Conservation (phyloP, 2,113 vertebrate genomes). For the Anser brachyrhynchus region DNA sequence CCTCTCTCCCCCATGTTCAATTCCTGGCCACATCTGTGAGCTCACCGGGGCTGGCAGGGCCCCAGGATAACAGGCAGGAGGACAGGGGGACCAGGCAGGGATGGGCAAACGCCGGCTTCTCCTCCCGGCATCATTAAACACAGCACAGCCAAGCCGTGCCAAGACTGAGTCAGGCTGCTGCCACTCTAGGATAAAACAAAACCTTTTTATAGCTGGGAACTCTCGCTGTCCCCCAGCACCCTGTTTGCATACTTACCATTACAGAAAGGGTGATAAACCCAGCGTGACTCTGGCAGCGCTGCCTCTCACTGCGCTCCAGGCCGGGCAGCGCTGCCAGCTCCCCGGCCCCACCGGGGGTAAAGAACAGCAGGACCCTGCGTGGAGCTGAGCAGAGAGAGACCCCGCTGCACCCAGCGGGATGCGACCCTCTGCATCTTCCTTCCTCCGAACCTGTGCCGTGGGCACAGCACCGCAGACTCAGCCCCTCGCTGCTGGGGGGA, state of each 20-base stretch:
- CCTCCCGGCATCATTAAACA: neutral
- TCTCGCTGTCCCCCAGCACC: neutral
- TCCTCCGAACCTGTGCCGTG: neutral
- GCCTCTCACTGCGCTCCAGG: neutral
- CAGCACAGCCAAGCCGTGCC: neutral
- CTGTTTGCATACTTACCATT: fast-evolving
- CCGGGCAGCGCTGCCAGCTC: neutral
- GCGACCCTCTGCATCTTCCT: too few relatives aligned
- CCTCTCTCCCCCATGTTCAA: fast-evolving
- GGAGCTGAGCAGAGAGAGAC: neutral
- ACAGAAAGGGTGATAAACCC: neutral
- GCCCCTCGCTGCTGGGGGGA: too few relatives aligned
- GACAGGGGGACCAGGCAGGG: neutral
- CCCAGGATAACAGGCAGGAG: neutral
- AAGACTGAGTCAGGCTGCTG: neutral
- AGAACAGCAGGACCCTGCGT: neutral
- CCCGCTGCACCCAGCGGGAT: neutral
- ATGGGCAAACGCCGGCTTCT: neutral
- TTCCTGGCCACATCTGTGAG: neutral
- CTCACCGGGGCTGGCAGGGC: neutral
- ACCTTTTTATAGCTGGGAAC: constrained; percentile 50
- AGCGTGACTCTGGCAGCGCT: neutral
- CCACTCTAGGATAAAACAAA: neutral
- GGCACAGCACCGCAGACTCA: fast-evolving
- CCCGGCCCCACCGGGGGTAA: neutral